Conservation (phyloP, 2,797 vertebrate species). For the Sitta carolinensis region DNA sequence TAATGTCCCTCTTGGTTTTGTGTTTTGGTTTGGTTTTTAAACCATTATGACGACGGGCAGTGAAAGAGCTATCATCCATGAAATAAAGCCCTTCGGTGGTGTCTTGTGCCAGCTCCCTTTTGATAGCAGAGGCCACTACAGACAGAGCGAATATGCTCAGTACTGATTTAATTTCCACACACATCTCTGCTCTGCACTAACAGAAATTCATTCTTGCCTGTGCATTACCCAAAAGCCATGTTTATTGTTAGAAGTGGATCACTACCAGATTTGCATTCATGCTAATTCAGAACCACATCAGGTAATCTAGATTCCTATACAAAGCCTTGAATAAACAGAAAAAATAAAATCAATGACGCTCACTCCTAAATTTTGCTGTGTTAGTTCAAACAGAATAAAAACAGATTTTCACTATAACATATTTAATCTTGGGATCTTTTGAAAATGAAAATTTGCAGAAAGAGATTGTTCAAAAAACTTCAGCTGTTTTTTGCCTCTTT, state of each 20-base stretch:
- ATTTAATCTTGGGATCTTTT: not conserved
- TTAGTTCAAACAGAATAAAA: not conserved
- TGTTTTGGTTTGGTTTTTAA: not conserved
- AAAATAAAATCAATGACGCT: not conserved
- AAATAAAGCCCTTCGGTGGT: not conserved
- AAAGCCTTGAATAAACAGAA: not conserved
- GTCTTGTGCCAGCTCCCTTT: not conserved
- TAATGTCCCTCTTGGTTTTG: not conserved
- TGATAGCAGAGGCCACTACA: not conserved
- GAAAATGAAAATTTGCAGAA: not conserved
- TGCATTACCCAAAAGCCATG: not conserved
- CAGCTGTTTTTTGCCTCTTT: not conserved
- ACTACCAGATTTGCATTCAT: not conserved
- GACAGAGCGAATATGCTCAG: not conserved
- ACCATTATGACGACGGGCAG: not conserved
- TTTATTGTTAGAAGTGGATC: not conserved
- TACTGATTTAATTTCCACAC: not conserved
- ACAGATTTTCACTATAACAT: not conserved
- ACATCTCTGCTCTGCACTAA: not conserved
- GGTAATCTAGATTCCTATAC: not conserved
- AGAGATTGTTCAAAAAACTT: not conserved
- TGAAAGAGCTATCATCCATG: not conserved
- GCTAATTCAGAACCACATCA: not conserved
- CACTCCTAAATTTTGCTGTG: not conserved
- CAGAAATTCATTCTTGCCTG: not conserved